Percentiles rank a stretch among this genome's conserved stretches.
Conservation (phyloP, 2,113 vertebrate genomes). For the Fregetta grallaria region DNA sequence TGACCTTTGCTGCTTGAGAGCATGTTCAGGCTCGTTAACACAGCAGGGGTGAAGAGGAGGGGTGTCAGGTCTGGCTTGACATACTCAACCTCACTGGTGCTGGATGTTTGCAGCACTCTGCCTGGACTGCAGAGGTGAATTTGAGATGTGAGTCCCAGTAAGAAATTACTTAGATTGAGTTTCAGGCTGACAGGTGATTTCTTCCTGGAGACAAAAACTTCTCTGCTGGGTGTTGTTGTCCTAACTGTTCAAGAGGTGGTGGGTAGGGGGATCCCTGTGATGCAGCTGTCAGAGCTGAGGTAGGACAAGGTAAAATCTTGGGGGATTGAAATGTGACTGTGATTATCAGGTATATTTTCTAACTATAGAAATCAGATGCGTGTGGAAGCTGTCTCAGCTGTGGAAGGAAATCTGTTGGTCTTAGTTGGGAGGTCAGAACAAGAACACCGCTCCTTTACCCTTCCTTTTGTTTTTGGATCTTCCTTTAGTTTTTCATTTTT, state of each 20-base stretch:
- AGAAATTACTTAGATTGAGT: not conserved
- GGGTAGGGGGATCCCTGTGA: not conserved
- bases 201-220: not conserved
- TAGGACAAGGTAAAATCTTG: not conserved
- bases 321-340: not conserved
- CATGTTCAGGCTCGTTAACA: not conserved
- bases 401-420: not conserved
- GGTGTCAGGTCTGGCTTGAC: not conserved
- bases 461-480: not conserved
- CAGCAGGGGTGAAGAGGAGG: not conserved
- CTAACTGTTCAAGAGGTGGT: not conserved
- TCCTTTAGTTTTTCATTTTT: not conserved
- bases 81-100: not conserved
- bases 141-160: not conserved
- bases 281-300: not conserved
- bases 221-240: not conserved
- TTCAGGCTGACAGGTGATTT: not conserved
- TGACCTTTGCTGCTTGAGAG: not conserved
- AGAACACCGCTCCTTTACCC: rapidly evolving
- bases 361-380: not conserved
- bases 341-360: not conserved
- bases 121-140: not conserved
- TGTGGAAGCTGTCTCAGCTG: not conserved
- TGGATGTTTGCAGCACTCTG: not conserved
- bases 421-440: not conserved